Base-by-base conservation (phyloP, 23 tunicate species). In the Styela plicata region DNA sequence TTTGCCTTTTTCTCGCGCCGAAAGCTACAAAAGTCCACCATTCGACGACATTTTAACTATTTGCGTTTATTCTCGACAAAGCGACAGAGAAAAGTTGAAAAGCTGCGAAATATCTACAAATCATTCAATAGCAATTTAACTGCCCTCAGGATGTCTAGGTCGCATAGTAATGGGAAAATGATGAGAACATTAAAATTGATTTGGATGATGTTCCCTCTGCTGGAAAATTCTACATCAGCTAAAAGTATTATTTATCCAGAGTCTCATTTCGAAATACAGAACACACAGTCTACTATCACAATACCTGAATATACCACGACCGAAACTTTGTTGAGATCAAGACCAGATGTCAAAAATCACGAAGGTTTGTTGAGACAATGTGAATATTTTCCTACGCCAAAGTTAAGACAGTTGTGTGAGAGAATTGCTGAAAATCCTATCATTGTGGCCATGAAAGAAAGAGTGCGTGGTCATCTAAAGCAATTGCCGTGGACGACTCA, bases 321-420 rank as follows among this genome's bases (percentile, higher is more conserved):
- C 18, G 81, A 76, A 44, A 44, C 67, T 44, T 33, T 76, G 33
- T 33, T 76, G 63, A 76, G 64, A 44, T 36, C 81, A 27, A 68
- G 81, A 76, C 81, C 81, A 24, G 63, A 53, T 57, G 66, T 76
- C 52, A 76, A 76, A 53, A 76, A 76, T 76, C 81, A 76, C 81
- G 81, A 76, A 76, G 81, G 33, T 36, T 24, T 76, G 16, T 29
- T 76, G 31, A 44, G 25, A 2, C 81, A 76, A 65, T 76, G 81
- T 29, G 33, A 76, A 57, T 76, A 76, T 26, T 76, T 76, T 76
- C 81, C 81, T 0, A 76, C 81, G 63, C n/a, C 28, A 53, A 52
- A 27, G 0, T 29, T 76, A 29, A 53, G 64, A 44, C 27, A 53
- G 21, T 24, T 76, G 53, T 76, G 81, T 76, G 63, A 44, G 29